Percentiles rank a stretch among this genome's conserved stretches.
Conservation (phyloP, 2,797 vertebrate species). For the Syngnathus acus region DNA sequence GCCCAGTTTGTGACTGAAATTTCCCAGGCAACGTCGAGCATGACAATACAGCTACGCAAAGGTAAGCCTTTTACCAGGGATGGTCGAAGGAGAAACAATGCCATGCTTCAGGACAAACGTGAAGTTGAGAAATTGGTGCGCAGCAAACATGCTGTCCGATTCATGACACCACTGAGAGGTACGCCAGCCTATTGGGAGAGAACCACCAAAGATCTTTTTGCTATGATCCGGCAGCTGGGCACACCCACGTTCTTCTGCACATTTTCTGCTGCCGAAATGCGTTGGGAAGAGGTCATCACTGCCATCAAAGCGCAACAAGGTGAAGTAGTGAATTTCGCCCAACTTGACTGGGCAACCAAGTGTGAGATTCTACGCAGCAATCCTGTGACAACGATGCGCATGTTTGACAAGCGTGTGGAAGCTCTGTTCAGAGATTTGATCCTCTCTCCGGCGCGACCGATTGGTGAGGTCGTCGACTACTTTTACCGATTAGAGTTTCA, state of each 20-base stretch:
- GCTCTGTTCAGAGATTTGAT: not conserved
- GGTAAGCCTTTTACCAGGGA: slow-evolving; percentile 3
- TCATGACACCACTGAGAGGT: no score
- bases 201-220: slow-evolving; percentile 1
- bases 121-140: no score
- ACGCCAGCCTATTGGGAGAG: no score
- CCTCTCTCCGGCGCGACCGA: slow-evolving; percentile 11
- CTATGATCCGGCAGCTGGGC: not conserved
- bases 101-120: no score
- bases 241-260: slow-evolving; percentile 5
- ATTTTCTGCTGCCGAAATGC: slow-evolving; percentile 15
- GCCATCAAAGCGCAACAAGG: not conserved
- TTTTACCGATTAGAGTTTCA: slow-evolving; percentile 20
- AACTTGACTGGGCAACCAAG: not conserved
- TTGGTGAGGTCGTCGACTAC: slow-evolving; percentile 12
- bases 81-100: slow-evolving; percentile 26
- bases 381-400: not conserved
- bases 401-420: not conserved
- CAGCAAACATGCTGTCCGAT: no score
- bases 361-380: not conserved
- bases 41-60: not conserved
- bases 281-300: slow-evolving; percentile 3
- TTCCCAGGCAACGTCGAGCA: no score
- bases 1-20: no score
- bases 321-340: not conserved